Conservation (phyloP, 2,113 vertebrate species). For the Athene cunicularia region DNA sequence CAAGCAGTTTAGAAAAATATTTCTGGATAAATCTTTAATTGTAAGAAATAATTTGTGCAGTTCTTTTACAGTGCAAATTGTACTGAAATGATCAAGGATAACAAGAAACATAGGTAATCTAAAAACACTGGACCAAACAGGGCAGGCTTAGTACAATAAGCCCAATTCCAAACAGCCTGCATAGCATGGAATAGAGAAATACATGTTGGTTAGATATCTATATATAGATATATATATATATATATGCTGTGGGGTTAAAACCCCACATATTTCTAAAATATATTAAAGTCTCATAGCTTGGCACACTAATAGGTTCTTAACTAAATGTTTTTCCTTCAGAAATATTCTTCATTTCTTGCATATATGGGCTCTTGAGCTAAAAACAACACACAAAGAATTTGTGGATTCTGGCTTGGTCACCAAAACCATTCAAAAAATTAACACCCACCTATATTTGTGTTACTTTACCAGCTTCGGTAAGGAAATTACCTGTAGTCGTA, state of each 20-base stretch:
- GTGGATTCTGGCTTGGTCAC: not conserved
- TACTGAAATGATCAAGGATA: not conserved
- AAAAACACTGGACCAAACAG: not conserved
- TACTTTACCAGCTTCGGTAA: not conserved
- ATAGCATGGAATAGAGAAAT: not conserved
- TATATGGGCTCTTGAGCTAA: rapidly evolving
- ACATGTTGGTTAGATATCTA: too few species aligned
- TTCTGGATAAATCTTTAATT: not conserved
- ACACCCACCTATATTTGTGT: not conserved
- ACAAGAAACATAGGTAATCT: not conserved
- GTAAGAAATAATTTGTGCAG: not conserved
- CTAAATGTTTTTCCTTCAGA: not conserved
- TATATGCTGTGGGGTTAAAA: not conserved
- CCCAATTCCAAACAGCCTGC: not conserved
- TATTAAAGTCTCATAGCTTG: not conserved
- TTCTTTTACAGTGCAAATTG: not conserved
- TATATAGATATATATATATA: too few species aligned
- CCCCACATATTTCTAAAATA: not conserved
- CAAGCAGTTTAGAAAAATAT: not conserved
- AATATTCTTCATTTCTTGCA: not conserved
- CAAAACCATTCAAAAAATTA: not conserved
- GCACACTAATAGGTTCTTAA: not conserved
- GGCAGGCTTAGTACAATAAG: not conserved
- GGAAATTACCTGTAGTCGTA: not conserved
- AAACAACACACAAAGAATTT: not conserved